phyloP scores from a whole-genome alignment of 2,888 invertebrate species.

The Dendrolimus houi region DNA sequence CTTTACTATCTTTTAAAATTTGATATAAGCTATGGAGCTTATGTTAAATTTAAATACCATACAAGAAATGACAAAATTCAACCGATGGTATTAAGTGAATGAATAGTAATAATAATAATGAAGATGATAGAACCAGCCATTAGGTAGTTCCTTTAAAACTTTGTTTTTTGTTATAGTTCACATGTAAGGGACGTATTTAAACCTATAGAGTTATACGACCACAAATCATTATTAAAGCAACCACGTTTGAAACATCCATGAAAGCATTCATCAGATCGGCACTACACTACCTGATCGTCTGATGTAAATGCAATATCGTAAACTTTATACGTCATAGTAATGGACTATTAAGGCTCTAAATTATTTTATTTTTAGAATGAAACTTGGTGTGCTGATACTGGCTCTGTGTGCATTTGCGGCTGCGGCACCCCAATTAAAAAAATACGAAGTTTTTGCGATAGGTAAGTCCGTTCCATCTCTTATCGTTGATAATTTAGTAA shows the following conservation, averaged over 20 bases:
- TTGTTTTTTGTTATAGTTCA: background rate
- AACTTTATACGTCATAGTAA: background rate
- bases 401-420: constrained; percentile 1
- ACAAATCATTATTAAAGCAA: background rate
- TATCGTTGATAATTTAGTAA: too few species aligned
- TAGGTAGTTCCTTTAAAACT: too few species aligned
- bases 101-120: too few species aligned
- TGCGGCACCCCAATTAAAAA: constrained; percentile 1
- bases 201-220: background rate
- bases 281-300: background rate
- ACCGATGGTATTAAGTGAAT: background rate
- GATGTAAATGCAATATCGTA: background rate
- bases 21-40: too few species aligned
- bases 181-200: background rate
- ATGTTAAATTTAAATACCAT: background rate
- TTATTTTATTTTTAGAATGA: constrained; percentile 4
- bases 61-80: background rate
- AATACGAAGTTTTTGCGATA: background rate
- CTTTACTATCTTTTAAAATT: too few species aligned
- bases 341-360: background rate
- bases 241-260: background rate
- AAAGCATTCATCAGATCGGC: background rate
- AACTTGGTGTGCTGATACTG: constrained; percentile 1
- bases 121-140: too few species aligned
- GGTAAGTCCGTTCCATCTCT: background rate